Evolutionary conservation across 2,888 invertebrate species (phyloP).

Genomic region (Tinea pellionella): DNA sequence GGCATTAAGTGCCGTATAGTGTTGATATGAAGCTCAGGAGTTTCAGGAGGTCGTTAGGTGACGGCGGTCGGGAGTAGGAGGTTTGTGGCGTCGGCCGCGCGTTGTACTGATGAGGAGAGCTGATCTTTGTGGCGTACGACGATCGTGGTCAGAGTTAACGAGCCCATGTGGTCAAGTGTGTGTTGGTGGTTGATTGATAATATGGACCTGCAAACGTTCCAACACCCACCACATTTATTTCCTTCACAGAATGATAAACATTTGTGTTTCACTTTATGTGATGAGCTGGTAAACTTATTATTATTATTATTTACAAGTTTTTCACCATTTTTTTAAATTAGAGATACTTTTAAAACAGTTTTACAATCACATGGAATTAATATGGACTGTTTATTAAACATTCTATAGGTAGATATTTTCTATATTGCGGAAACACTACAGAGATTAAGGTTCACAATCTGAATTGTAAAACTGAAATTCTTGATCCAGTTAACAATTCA

Average conservation of each 20-base stretch:
- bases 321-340: too few relatives aligned
- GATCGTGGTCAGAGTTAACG: conserved; percentile 53
- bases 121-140: conserved; percentile 17
- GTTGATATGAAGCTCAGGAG: conserved; percentile 1
- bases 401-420: too few relatives aligned
- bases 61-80: conserved; percentile 51
- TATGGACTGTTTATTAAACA: too few relatives aligned
- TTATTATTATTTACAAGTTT: not conserved
- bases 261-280: not conserved
- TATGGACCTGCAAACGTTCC: conserved; percentile 71
- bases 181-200: conserved; percentile 69
- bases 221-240: conserved; percentile 69
- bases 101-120: not conserved
- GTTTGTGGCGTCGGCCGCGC: not conserved
- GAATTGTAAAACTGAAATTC: too few relatives aligned
- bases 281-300: not conserved
- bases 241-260: not conserved
- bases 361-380: too few relatives aligned
- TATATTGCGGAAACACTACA: too few relatives aligned
- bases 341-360: too few relatives aligned
- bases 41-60: conserved; percentile 39
- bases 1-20: conserved; percentile 2
- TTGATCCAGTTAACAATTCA: too few relatives aligned
- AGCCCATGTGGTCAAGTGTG: conserved; percentile 67
- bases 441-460: too few relatives aligned